phyloP scores from a whole-genome alignment of 2,888 invertebrate species.

The Eilema caniola region DNA sequence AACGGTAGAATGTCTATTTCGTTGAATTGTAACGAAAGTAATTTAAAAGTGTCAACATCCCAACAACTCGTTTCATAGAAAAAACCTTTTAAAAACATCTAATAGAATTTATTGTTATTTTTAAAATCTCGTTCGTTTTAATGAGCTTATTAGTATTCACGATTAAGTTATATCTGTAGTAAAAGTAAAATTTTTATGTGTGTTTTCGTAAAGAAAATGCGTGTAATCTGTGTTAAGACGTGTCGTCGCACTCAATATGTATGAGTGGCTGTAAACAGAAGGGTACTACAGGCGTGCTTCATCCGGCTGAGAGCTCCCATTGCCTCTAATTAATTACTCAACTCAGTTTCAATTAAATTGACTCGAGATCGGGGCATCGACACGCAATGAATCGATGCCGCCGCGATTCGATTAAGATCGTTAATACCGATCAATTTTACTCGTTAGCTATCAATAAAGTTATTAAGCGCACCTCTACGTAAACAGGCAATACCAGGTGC shows the following conservation, averaged over 20 bases:
- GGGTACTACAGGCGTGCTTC: constrained; percentile 63
- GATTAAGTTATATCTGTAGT: constrained; percentile 43
- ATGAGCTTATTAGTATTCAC: constrained; percentile 55
- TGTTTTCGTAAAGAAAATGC: constrained; percentile 51
- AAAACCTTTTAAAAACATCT: constrained; percentile 18
- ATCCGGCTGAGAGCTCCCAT: constrained; percentile 81
- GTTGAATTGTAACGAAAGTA: constrained; percentile 14
- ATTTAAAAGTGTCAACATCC: constrained; percentile 18
- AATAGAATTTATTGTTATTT: constrained; percentile 22
- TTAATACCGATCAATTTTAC: constrained; percentile 82
- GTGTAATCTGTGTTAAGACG: constrained; percentile 53
- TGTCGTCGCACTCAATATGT: constrained; percentile 60
- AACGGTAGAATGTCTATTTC: constrained; percentile 7
- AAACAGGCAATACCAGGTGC: constrained; percentile 57
- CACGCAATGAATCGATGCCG: constrained; percentile 80
- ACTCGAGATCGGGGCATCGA: constrained; percentile 81
- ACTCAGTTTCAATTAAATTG: constrained; percentile 86
- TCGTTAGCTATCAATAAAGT: constrained; percentile 80
- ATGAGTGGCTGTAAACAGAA: constrained; percentile 74
- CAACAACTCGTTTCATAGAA: constrained; percentile 10
- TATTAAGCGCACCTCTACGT: constrained; percentile 68
- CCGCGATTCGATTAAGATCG: constrained; percentile 83
- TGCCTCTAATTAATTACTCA: constrained; percentile 86
- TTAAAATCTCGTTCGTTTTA: constrained; percentile 40
- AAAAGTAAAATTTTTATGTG: constrained; percentile 46